Conservation (phyloP, 2,888 invertebrate species). For the Hofmannophila pseudospretella region DNA sequence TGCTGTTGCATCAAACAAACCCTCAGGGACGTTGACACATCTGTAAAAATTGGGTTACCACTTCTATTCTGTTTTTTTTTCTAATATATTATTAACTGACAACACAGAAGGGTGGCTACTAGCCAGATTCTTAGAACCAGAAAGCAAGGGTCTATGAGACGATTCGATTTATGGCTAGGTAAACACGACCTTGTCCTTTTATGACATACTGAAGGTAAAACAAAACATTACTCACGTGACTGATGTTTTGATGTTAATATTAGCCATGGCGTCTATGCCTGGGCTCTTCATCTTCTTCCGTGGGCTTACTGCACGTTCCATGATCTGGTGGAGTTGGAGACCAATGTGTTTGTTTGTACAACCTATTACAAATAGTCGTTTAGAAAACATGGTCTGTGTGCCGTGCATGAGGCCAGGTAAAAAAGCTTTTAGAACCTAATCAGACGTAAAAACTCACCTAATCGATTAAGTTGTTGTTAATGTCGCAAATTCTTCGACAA, state of each 20-base stretch:
- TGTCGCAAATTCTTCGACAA: no score
- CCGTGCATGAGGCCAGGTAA: no score
- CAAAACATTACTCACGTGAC: slow-evolving; percentile 50
- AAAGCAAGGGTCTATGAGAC: no score
- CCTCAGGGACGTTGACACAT: slow-evolving; percentile 81
- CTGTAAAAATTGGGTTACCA: slow-evolving; percentile 48
- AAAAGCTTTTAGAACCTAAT: no score
- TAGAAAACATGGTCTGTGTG: no score
- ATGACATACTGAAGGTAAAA: no score
- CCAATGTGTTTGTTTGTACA: no score
- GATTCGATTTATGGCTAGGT: no score
- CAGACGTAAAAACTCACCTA: no score
- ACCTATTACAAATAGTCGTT: no score
- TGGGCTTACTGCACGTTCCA: slow-evolving; percentile 41
- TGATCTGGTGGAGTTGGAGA: slow-evolving; percentile 22
- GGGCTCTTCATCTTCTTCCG: slow-evolving; percentile 50
- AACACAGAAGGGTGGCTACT: neutral
- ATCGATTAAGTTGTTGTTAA: no score
- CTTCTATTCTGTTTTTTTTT: slow-evolving; percentile 5
- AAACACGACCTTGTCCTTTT: neutral
- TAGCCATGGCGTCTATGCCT: slow-evolving; percentile 33
- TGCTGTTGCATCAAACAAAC: slow-evolving; percentile 76
- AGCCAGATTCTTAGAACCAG: no score
- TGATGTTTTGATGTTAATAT: slow-evolving; percentile 46
- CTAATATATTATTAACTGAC: neutral